These are phyloP conservation scores for Spea hammondii DNA, from an alignment of 2,797 vertebrate genomes.

Conservation along the genomic window DNA sequence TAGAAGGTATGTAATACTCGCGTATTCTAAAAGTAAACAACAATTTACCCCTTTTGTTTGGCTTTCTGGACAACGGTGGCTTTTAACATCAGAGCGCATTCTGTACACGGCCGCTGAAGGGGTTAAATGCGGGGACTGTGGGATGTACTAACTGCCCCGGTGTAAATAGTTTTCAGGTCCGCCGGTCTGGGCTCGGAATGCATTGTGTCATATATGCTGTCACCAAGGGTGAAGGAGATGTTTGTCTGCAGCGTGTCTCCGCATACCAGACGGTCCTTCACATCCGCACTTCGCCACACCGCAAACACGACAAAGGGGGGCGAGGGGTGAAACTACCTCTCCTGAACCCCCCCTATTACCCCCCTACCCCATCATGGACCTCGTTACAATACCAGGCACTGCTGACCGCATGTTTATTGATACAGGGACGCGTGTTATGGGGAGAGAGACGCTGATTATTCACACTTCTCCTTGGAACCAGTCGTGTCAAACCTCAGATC, in stretches of 20 bases:
- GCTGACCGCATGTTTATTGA: background rate
- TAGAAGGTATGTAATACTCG: too few relatives aligned
- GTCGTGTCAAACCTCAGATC: background rate
- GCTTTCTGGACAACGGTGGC: too few relatives aligned
- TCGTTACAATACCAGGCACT: background rate
- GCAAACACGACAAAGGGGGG: background rate
- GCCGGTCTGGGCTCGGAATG: background rate
- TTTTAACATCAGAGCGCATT: too few relatives aligned
- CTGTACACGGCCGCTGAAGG: too few relatives aligned
- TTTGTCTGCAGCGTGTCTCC: background rate
- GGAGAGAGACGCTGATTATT: background rate
- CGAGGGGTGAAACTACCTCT: background rate
- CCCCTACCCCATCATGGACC: background rate
- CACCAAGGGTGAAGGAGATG: background rate
- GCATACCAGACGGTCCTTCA: conserved; percentile 35
- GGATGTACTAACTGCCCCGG: background rate
- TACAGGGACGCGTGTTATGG: background rate
- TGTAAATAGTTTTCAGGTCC: background rate
- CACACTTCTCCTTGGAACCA: background rate
- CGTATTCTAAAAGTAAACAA: too few relatives aligned
- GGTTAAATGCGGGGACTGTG: too few relatives aligned
- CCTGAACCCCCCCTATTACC: background rate
- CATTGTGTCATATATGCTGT: conserved; percentile 5
- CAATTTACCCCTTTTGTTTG: too few relatives aligned
- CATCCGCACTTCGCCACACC: conserved; percentile 1